Base-by-base conservation (phyloP, 92 coral and sea anemone species). In the Metridium senile region DNA sequence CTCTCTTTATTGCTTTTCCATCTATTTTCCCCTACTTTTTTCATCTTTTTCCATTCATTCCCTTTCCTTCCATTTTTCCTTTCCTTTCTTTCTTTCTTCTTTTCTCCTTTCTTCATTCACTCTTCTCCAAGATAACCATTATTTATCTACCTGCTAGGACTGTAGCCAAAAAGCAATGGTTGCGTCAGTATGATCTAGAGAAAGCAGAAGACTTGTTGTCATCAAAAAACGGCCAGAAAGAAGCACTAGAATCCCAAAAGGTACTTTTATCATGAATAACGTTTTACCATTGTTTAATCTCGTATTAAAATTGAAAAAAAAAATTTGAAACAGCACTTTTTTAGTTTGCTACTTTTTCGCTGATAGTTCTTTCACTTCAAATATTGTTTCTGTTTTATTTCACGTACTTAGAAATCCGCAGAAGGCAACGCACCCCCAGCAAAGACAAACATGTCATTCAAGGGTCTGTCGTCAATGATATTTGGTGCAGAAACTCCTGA, bases 401-500 rank as follows among this genome's bases (percentile, higher is more conserved):
- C 18, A 62, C 26, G 33, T 23, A 19, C 32, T 64, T 11, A 93
- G 94, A 74, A 81, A 67, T 80, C 93, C 62, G 84, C 84, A 21
- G 96, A 92, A 61, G 85, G 88, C 64, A 97, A 89, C 22, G 84
- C 94, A 31, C 75, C 90, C 29, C 93, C 90, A 29, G 82, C 88
- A 43, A 95, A 92, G 78, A 63, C 97, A 9, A 80, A 87, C 9
- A 90, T 93, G 65, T 92, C 97, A 7, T 91, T 90, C 84, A 94
- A 89, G 58, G 98, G 98, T 52, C 81, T 94, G 32, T 92, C 94
- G 29, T 92, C 97, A 62, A 95, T 92, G 93, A 87, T 95, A 76
- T 95, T 95, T 81, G 99, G 99, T 26, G 96, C 96, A 0, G 99
- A 95, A 61, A 81, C 99, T 58, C 88, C 91, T 20, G 99, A 92